Evolutionary conservation across 2,888 invertebrate species (phyloP), one percentile per base, ranked within the genome.

Genomic region (Osmoderma eremita): DNA sequence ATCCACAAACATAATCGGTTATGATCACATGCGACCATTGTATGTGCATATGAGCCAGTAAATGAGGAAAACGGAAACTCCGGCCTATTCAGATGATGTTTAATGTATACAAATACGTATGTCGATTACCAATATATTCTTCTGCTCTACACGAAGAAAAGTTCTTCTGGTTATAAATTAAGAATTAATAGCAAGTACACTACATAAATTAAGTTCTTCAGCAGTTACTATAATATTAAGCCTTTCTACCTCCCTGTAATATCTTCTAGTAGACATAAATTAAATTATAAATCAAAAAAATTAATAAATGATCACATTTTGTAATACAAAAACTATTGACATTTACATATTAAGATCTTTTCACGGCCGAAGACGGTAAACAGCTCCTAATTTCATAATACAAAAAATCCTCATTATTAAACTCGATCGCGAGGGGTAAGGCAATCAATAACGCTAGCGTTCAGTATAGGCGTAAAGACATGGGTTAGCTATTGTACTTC

Each of bases 1-100:
- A 75, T 73, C 67, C 72, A 69, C 70, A 73, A 72, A 72, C 69
- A 73, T 68, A 72, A 70, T 69, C 65, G 65, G 50, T 70, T 67
- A 69, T 63, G 72, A 74, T 72, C 69, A 68, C 71, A 69, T 68
- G 70, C 63, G 66, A 30, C 18, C 65, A 62, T 56, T 41, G 56
- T 41, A n/a, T 12, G 20, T 18, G 12, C 13, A 8, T 22, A 42
- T 41, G n/a, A 24, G 10, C 50, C 15, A 13, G 24, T 13, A 50
- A 13, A n/a, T 24, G 24, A 50, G 13, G 20, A 3, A 20, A 49
- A 49, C 1, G 17, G 48, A 1, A 30, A 30, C 10, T 30, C 10
- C 6, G 10, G 1, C 30, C 6, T 30, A 5, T 30, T 3, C 30
- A 30, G 10, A 30, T 30, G 30, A 30, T 30, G 10, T 30, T 30